phyloP scores from a whole-genome alignment of 1,140 invertebrate species.

The Ylistrum balloti region DNA sequence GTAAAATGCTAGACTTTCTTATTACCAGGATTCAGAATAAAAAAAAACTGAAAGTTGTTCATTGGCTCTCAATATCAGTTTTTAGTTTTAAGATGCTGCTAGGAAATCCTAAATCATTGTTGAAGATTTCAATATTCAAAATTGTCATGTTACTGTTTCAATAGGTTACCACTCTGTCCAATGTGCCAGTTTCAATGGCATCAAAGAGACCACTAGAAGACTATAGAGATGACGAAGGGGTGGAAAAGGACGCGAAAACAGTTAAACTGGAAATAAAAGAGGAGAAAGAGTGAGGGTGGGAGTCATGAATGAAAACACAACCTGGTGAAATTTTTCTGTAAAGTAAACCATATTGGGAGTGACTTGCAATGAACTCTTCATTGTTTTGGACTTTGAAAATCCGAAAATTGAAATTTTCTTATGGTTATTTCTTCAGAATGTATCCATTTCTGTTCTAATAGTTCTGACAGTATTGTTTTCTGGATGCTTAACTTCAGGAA shows the following conservation, averaged over 20 bases:
- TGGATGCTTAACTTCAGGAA: background rate
- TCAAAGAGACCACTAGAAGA: slow-evolving; percentile 68
- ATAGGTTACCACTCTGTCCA: slow-evolving; percentile 67
- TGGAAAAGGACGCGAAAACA: slow-evolving; percentile 63
- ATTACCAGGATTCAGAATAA: no score
- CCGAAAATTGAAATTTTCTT: background rate
- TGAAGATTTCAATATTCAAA: no score
- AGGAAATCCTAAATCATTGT: no score
- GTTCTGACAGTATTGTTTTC: background rate
- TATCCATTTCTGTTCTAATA: background rate
- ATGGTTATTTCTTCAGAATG: background rate
- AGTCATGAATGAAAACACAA: background rate
- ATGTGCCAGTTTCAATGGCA: slow-evolving; percentile 62
- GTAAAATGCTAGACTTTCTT: no score
- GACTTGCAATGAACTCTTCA: slow-evolving; percentile 2
- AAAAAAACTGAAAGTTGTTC: no score
- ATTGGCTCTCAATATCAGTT: no score
- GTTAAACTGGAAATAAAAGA: slow-evolving; percentile 65
- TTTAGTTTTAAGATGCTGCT: no score
- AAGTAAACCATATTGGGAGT: background rate
- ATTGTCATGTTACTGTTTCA: background rate
- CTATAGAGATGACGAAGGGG: background rate
- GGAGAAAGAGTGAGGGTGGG: slow-evolving; percentile 45
- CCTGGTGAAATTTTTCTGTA: background rate
- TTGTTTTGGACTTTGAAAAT: background rate